These are phyloP conservation scores for Megastigmus dorsalis DNA, from an alignment of 2,888 invertebrate genomes.

Conservation along the genomic window DNA sequence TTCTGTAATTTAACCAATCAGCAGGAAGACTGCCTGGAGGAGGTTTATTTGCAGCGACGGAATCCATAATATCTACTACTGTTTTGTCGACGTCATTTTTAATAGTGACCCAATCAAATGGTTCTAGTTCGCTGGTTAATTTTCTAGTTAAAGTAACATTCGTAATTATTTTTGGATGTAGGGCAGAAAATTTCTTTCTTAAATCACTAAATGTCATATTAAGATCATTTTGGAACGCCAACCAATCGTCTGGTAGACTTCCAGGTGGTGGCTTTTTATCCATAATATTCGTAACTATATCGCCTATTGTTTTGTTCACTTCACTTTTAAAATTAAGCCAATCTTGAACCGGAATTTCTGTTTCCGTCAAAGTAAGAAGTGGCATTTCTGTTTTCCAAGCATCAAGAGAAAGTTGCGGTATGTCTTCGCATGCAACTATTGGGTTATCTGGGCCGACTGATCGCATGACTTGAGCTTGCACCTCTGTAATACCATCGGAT, in stretches of 20 bases:
- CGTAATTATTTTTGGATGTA: constrained; percentile 24
- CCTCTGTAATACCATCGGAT: constrained; percentile 79
- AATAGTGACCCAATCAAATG: constrained; percentile 21
- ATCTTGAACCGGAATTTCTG: constrained; percentile 5
- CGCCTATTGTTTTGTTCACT: constrained; percentile 60
- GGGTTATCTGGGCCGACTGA: constrained; percentile 78
- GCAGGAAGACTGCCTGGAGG: constrained; percentile 38
- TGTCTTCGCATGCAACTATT: constrained; percentile 79
- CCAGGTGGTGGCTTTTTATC: constrained; percentile 46
- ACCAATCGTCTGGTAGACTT: constrained; percentile 56
- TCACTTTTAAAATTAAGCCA: constrained; percentile 51
- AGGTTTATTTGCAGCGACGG: constrained; percentile 53
- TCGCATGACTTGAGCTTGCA: constrained; percentile 84
- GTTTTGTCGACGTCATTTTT: constrained; percentile 58
- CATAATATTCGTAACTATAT: constrained; percentile 57
- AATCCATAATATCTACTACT: constrained; percentile 57
- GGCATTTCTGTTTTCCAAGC: constrained; percentile 75
- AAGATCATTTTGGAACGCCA: constrained; percentile 49
- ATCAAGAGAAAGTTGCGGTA: constrained; percentile 78
- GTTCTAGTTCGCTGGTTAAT: not conserved
- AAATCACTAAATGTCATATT: constrained; percentile 24
- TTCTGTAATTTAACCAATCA: constrained; percentile 55
- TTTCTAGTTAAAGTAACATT: not conserved
- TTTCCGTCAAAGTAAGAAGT: not conserved
- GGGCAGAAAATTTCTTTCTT: constrained; percentile 8